Base-by-base conservation (phyloP, 2,113 vertebrate species). In the Callopanchax toddi region DNA sequence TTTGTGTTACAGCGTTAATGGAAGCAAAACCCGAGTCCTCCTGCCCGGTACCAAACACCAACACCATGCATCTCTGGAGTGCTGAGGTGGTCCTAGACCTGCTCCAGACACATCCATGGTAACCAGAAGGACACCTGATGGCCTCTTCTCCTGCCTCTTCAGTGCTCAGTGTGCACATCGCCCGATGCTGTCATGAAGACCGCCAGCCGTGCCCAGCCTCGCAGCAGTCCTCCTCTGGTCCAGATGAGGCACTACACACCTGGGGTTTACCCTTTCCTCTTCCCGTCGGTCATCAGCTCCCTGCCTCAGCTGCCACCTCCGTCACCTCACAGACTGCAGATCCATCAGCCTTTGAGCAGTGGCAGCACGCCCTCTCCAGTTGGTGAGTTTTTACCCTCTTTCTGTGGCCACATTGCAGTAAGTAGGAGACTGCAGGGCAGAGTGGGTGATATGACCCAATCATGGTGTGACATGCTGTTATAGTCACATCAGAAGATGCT, bases 221-320 rank as follows among this genome's bases (percentile, higher is more conserved):
- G 93, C 90, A 93, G 92, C 0, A 93, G 93, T 45, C 93, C 95
- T 1, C 93, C 94, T 58, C 94, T 92, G 63, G 92, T 93, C 92
- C 95, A 93, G 91, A 96, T 95, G 95, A 94, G 92, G 93, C 95
- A 93, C 89, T 97, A 96, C 55, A 91, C 94, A 15, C 87, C 94
- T 0, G 86, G 93, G 0, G 91, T 95, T 39, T 97, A 96, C 67
- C 95, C 96, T 0, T 92, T 97, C 51, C 93, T 98, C 48, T 97
- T 97, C 72, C 95, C 96, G 10, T 94, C 95, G 0, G 94, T 98
- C 88, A 95, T 98, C 39, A 89, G 95, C 80, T 94, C 96, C 45
- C 93, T 97, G 63, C 90, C 95, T 0, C 87, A 94, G 65, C 94
- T 95, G 68, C 85, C 81, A 11, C 82, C 83, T 0, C 76, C 83